These are phyloP conservation scores for Alexandromys oeconomus DNA, from an alignment of 2,797 vertebrate species.

Conservation along the genomic window DNA sequence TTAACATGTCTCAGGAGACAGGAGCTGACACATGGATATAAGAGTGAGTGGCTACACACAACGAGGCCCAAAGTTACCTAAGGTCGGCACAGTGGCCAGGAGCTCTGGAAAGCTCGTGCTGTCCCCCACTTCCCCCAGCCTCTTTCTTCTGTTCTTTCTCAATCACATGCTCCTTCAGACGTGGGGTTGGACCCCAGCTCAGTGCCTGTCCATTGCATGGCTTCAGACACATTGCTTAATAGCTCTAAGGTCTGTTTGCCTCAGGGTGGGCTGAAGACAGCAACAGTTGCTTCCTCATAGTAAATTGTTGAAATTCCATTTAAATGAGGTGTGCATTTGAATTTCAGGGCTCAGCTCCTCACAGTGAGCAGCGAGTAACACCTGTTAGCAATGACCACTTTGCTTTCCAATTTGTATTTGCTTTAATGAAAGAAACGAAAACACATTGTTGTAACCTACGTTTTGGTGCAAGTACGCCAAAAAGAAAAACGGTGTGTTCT, in stretches of 20 bases:
- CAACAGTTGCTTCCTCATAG: background rate
- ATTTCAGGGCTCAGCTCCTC: background rate
- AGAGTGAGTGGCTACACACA: accelerated
- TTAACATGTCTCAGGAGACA: background rate
- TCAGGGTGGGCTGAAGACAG: background rate
- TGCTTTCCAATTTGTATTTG: background rate
- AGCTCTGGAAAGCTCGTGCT: background rate
- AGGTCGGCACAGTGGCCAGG: accelerated
- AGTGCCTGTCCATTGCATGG: too few relatives aligned
- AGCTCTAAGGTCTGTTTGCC: background rate
- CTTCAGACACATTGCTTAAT: background rate
- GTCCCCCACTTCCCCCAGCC: too few relatives aligned
- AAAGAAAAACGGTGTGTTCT: accelerated
- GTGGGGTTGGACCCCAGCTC: background rate
- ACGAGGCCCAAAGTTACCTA: too few relatives aligned
- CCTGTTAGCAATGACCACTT: background rate
- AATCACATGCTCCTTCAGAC: accelerated
- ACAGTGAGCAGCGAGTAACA: background rate
- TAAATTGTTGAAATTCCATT: background rate
- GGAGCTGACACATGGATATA: accelerated
- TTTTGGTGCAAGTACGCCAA: background rate
- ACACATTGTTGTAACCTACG: too few relatives aligned
- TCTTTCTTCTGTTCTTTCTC: background rate
- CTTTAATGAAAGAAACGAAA: background rate
- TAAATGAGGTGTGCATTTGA: accelerated